Conservation (phyloP, 2,113 vertebrate genomes). For the Prolemur simus region DNA sequence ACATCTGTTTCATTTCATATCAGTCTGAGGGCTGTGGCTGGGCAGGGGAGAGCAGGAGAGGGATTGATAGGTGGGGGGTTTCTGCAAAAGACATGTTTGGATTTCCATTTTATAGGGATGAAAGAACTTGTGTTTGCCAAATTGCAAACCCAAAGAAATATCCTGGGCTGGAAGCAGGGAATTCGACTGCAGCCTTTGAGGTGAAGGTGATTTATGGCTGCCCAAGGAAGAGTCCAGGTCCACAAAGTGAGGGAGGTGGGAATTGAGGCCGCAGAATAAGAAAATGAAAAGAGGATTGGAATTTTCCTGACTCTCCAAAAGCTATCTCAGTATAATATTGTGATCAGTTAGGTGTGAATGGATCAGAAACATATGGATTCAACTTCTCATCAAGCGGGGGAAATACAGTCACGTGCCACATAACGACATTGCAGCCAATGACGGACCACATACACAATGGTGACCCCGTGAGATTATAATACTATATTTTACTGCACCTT, state of each 20-base stretch:
- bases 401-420: not conserved
- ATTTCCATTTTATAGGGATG: constrained; percentile 74
- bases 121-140: constrained; percentile 63
- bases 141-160: constrained; percentile 54
- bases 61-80: constrained; percentile 43
- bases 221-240: constrained; percentile 26
- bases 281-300: constrained; percentile 30
- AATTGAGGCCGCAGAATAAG: not conserved
- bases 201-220: constrained; percentile 50
- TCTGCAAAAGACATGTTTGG: constrained; percentile 81
- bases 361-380: constrained; percentile 59
- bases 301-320: constrained; percentile 5
- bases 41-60: constrained; percentile 30
- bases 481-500: not conserved
- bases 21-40: constrained; percentile 73
- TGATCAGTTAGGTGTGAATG: constrained; percentile 25
- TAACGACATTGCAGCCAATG: not conserved
- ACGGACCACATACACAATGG: not conserved
- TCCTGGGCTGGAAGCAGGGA: constrained; percentile 15
- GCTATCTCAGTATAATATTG: not conserved
- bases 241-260: not conserved
- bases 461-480: not conserved
- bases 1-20: constrained; percentile 85
- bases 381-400: not conserved
- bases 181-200: constrained; percentile 38